Conservation (phyloP, 2,797 vertebrate genomes). For the Malacoctenus gilli region DNA sequence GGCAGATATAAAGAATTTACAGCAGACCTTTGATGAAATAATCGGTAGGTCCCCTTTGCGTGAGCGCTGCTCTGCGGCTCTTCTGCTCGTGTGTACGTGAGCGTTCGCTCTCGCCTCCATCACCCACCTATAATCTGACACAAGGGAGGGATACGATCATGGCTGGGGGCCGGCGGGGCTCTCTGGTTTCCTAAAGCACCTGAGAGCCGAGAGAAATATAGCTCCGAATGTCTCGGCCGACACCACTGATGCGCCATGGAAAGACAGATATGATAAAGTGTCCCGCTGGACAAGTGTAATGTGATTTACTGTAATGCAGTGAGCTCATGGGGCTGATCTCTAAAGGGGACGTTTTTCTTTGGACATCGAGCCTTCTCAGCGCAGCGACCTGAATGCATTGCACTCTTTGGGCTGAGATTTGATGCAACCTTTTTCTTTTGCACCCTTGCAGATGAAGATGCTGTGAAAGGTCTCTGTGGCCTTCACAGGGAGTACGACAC, state of each 20-base stretch:
- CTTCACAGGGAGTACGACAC: constrained; percentile 33
- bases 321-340: neutral
- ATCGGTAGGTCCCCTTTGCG: constrained; percentile 56
- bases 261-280: constrained; percentile 18
- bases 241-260: constrained; percentile 9
- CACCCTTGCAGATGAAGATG: constrained; percentile 59
- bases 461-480: constrained; percentile 66
- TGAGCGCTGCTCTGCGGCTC: neutral
- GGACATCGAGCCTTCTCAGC: neutral
- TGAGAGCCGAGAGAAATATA: too few relatives aligned
- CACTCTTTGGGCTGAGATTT: neutral
- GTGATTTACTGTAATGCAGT: constrained; percentile 6
- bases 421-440: neutral
- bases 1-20: neutral
- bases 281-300: neutral
- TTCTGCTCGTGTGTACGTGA: neutral
- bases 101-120: constrained; percentile 4
- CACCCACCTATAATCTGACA: constrained; percentile 9
- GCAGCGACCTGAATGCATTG: neutral
- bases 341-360: constrained; percentile 1
- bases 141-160: constrained; percentile 14
- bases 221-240: too few relatives aligned
- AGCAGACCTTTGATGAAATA: constrained; percentile 61
- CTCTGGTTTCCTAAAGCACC: constrained; percentile 26
- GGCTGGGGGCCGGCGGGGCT: neutral